phyloP scores from a whole-genome alignment of 2,797 vertebrate genomes.

The Myotis daubentonii region DNA sequence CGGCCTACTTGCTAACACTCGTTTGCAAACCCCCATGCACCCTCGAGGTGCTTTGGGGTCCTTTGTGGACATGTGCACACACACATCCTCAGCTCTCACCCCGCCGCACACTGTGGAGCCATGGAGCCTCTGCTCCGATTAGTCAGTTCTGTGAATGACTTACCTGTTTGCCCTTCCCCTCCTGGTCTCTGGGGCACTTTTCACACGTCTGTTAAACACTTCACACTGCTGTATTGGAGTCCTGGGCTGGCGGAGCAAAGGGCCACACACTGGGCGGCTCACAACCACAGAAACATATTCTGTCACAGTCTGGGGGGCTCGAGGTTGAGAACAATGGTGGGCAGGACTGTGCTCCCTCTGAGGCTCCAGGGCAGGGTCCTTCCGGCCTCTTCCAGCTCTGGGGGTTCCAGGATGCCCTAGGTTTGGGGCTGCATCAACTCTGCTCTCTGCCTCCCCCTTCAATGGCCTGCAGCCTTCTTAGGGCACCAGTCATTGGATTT shows the following conservation, averaged over 20 bases:
- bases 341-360: not conserved
- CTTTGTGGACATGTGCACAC: accelerated
- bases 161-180: not conserved
- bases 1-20: too few relatives aligned
- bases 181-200: not conserved
- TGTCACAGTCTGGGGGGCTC: accelerated
- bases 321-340: not conserved
- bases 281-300: not conserved
- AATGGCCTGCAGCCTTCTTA: not conserved
- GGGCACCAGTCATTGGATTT: not conserved
- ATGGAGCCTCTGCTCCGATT: not conserved
- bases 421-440: not conserved
- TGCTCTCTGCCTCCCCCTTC: not conserved
- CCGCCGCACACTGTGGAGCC: not conserved
- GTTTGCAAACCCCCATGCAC: not conserved
- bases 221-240: not conserved
- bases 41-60: accelerated
- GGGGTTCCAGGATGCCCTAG: accelerated
- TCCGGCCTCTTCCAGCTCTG: not conserved
- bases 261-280: not conserved
- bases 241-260: not conserved
- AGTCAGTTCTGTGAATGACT: not conserved
- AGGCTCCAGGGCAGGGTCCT: too few relatives aligned
- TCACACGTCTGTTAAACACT: not conserved
- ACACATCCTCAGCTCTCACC: not conserved